phyloP scores from a whole-genome alignment of 2,113 vertebrate species.

The Anoura caudifer region DNA sequence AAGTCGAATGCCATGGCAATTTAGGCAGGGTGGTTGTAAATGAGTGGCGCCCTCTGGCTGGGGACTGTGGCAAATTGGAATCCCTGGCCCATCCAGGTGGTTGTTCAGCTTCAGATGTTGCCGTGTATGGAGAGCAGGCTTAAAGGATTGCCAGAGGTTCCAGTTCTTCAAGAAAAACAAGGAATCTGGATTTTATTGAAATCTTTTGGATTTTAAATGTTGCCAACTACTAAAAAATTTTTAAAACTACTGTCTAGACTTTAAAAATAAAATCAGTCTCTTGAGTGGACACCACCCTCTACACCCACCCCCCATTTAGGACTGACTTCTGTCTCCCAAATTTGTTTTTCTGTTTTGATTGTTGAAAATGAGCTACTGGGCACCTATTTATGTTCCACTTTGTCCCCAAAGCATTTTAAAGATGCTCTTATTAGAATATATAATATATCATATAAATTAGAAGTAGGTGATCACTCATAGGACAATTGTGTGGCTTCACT shows the following conservation, averaged over 20 bases:
- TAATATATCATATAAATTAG: background rate
- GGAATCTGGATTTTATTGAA: background rate
- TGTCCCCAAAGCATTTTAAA: background rate
- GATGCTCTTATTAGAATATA: background rate
- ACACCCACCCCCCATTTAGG: background rate
- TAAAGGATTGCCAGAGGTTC: background rate
- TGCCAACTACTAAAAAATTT: background rate
- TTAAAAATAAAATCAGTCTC: background rate
- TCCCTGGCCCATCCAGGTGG: background rate
- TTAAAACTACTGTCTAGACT: background rate
- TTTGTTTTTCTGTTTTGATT: background rate
- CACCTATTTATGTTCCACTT: background rate
- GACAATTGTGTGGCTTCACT: background rate
- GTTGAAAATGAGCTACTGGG: background rate
- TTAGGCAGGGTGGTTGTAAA: background rate
- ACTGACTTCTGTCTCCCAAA: background rate
- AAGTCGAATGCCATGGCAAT: background rate
- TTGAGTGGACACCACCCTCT: background rate
- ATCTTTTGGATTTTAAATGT: slow-evolving; percentile 21
- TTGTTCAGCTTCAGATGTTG: background rate
- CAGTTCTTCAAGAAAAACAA: slow-evolving; percentile 44
- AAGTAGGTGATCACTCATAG: background rate
- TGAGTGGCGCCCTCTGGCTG: background rate
- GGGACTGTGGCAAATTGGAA: background rate
- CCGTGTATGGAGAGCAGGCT: background rate